Percentiles rank a stretch among this genome's conserved stretches.
Conservation (phyloP, 2,797 vertebrate genomes). For the Gephyroberyx darwinii region DNA sequence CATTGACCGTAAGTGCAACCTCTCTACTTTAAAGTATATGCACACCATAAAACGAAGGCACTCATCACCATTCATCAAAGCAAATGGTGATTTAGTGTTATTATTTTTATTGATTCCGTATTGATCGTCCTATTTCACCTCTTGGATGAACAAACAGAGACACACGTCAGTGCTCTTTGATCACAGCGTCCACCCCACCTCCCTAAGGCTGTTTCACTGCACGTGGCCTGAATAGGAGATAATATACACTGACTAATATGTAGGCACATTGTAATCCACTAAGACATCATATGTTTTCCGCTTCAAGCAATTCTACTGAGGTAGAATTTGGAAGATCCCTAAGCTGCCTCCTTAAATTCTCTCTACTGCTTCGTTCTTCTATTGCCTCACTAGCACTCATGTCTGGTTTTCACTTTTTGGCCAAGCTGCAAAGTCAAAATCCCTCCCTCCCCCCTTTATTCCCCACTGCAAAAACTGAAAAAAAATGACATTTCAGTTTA, state of each 20-base stretch:
- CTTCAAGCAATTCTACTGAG: constrained; percentile 22
- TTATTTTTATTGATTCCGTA: constrained; percentile 57
- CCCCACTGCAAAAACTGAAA: no score
- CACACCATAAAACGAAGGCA: neutral
- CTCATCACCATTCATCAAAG: constrained; percentile 49
- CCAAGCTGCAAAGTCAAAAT: constrained; percentile 23
- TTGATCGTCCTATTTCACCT: constrained; percentile 54
- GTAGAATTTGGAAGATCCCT: neutral
- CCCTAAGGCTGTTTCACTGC: constrained; percentile 11
- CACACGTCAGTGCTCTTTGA: constrained; percentile 13
- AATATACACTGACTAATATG: constrained; percentile 8
- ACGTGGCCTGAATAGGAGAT: constrained; percentile 19
- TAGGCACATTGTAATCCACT: constrained; percentile 18
- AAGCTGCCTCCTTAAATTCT: no score
- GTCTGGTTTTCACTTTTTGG: neutral
- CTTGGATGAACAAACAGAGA: constrained; percentile 5
- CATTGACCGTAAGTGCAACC: constrained; percentile 33
- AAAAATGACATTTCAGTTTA: no score
- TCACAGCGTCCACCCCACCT: constrained; percentile 5
- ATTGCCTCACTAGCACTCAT: no score
- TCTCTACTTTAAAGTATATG: constrained; percentile 42
- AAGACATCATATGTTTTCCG: constrained; percentile 3
- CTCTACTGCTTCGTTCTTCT: no score
- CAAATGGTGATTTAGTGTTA: constrained; percentile 49
- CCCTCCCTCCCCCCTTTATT: neutral